Conservation (phyloP, 2,113 vertebrate genomes). For the Sceloporus undulatus region DNA sequence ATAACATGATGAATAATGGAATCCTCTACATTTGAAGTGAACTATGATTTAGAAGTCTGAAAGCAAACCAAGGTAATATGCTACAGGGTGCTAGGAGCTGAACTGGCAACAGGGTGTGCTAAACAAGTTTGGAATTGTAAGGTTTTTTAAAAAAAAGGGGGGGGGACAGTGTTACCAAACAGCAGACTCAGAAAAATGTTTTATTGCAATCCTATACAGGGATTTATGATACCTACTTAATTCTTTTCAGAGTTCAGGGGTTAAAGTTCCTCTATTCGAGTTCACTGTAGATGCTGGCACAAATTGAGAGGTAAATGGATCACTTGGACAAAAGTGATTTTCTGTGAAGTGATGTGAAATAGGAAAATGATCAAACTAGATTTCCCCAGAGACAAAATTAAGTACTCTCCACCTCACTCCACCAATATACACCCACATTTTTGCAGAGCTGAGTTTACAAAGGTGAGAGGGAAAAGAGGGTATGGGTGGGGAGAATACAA, state of each 20-base stretch:
- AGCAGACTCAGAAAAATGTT: slow-evolving; percentile 1
- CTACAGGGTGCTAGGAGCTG: slow-evolving; percentile 43
- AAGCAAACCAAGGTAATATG: slow-evolving; percentile 42
- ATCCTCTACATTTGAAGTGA: slow-evolving; percentile 58
- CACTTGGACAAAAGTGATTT: not conserved
- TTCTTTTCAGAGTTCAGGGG: not conserved
- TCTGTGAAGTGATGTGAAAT: not conserved
- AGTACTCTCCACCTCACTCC: too few relatives aligned
- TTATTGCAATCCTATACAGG: not conserved
- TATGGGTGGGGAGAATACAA: not conserved
- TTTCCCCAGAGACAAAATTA: not conserved
- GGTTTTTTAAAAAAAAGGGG: slow-evolving; percentile 33
- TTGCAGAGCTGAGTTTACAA: not conserved
- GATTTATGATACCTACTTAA: not conserved
- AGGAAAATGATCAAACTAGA: not conserved
- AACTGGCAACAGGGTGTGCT: slow-evolving; percentile 42
- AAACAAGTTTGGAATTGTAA: slow-evolving; percentile 31
- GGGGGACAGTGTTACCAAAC: slow-evolving; percentile 3
- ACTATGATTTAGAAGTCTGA: slow-evolving; percentile 62
- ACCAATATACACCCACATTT: not conserved
- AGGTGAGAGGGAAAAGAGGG: not conserved
- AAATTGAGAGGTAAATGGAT: slow-evolving; percentile 4
- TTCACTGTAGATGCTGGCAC: not conserved
- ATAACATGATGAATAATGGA: slow-evolving; percentile 69
- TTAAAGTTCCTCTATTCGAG: not conserved